Percentiles rank a stretch among this genome's conserved stretches.
These are phyloP conservation scores for Sphenopsis melanotis DNA, from an alignment of 2,797 vertebrate genomes.

Conservation along the genomic window DNA sequence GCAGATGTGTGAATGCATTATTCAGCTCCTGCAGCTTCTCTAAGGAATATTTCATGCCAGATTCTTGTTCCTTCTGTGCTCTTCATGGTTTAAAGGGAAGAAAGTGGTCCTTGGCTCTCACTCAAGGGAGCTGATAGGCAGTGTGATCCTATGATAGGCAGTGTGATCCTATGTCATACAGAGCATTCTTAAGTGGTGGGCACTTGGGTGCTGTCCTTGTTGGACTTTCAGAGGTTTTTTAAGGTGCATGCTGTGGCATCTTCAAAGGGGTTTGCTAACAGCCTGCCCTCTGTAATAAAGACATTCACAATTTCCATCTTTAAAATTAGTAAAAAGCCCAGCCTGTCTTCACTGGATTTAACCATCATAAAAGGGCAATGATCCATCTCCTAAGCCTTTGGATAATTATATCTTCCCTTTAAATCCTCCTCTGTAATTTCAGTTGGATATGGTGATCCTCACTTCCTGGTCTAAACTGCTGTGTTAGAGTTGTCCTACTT, in stretches of 20 bases:
- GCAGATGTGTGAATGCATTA: not conserved
- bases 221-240: not conserved
- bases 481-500: not conserved
- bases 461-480: not conserved
- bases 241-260: not conserved
- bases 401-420: constrained; percentile 46
- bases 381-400: constrained; percentile 20
- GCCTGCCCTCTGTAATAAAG: not conserved
- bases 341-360: constrained; percentile 43
- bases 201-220: not conserved
- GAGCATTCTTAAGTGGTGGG: not conserved
- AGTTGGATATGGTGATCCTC: not conserved
- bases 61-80: not conserved
- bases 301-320: constrained; percentile 20
- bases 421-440: constrained; percentile 59
- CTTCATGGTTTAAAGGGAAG: not conserved
- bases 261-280: not conserved
- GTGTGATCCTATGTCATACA: not conserved
- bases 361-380: constrained; percentile 29
- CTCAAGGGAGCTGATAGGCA: not conserved
- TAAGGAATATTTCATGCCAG: not conserved
- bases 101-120: not conserved
- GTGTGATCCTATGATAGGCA: not conserved
- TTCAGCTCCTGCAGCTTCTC: not conserved
- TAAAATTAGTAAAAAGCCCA: constrained; percentile 40